Conservation (phyloP, 2,797 vertebrate genomes). For the Parauchenoglanis ngamensis region DNA sequence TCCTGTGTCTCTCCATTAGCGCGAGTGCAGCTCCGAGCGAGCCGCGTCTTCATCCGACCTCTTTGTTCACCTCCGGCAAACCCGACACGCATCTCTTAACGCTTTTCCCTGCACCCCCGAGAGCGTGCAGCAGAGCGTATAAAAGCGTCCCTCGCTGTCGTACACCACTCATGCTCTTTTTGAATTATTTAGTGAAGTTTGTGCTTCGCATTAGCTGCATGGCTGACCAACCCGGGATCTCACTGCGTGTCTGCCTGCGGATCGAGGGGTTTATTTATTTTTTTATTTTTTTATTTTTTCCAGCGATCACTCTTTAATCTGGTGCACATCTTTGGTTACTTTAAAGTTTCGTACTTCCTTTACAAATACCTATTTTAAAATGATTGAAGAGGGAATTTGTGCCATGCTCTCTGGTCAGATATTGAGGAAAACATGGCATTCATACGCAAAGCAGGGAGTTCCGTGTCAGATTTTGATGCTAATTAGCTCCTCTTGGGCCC, state of each 20-base stretch:
- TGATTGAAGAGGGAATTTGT: background rate
- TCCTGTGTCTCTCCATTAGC: constrained; percentile 53
- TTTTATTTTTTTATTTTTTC: background rate
- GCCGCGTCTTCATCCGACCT: constrained; percentile 44
- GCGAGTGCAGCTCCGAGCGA: constrained; percentile 44
- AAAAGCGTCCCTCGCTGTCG: constrained; percentile 27
- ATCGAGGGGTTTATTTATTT: constrained; percentile 16
- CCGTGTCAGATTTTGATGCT: constrained; percentile 46
- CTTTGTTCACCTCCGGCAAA: constrained; percentile 47
- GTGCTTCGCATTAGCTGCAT: constrained; percentile 57
- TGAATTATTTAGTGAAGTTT: constrained; percentile 67
- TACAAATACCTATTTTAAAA: background rate
- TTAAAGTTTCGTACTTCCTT: background rate
- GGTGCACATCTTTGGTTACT: background rate
- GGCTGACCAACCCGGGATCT: constrained; percentile 51
- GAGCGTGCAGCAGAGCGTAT: constrained; percentile 42
- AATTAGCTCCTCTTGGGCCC: constrained; percentile 43
- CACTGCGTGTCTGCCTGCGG: constrained; percentile 28
- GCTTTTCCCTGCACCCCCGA: constrained; percentile 17
- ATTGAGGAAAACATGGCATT: background rate
- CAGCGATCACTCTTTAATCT: background rate
- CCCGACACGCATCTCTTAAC: constrained; percentile 44
- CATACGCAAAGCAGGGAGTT: background rate
- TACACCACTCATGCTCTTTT: constrained; percentile 60
- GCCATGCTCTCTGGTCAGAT: background rate